phyloP scores from a whole-genome alignment of 2,888 invertebrate genomes.

The Cantharis rufa region DNA sequence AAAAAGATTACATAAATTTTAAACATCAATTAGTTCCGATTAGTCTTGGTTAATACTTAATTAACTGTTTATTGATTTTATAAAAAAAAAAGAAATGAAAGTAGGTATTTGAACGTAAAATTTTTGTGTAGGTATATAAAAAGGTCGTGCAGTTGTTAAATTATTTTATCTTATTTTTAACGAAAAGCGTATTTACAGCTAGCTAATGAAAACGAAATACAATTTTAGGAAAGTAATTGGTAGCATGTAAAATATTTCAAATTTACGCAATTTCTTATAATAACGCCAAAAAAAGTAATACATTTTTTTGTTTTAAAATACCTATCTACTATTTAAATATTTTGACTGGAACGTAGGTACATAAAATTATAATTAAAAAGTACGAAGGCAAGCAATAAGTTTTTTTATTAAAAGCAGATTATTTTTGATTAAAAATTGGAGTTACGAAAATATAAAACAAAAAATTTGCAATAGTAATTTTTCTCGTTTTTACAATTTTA shows the following conservation, averaged over 20 bases:
- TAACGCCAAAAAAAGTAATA: background rate
- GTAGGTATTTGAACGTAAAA: background rate
- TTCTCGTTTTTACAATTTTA: no score
- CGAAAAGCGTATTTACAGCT: background rate
- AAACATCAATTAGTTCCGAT: background rate
- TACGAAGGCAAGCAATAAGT: no score
- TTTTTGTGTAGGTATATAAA: background rate
- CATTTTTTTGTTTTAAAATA: no score
- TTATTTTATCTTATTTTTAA: background rate
- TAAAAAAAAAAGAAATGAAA: background rate
- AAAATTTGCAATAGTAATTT: no score
- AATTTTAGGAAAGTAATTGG: background rate
- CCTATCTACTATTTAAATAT: background rate
- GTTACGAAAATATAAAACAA: no score
- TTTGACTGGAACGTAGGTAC: background rate
- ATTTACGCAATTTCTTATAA: background rate
- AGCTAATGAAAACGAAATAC: background rate
- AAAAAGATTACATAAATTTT: background rate
- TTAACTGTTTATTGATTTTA: background rate
- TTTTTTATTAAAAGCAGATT: background rate
- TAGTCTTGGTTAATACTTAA: background rate
- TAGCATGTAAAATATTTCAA: background rate
- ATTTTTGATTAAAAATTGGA: no score
- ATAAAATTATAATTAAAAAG: no score
- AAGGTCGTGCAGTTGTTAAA: background rate